Percentiles rank a stretch among this genome's conserved stretches.
Conservation (phyloP, 2,113 vertebrate species). For the Prolemur simus region DNA sequence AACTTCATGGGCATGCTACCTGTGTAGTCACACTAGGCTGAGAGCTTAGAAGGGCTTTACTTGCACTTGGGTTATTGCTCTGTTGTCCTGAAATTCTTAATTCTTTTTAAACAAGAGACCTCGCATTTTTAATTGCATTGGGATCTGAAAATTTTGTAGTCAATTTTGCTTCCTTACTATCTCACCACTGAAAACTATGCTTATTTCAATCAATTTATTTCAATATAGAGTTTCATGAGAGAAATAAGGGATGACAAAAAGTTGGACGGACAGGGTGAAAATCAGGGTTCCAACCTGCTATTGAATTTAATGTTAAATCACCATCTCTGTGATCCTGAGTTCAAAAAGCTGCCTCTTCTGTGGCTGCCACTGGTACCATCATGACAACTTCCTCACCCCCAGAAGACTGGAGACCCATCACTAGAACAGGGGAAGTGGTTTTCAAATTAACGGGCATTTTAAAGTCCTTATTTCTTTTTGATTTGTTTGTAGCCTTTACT, state of each 20-base stretch:
- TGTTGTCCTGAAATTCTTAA: not conserved
- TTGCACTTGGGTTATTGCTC: not conserved
- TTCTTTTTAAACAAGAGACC: not conserved
- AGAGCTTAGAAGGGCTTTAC: not conserved
- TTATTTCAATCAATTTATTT: not conserved
- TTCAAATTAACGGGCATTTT: not conserved
- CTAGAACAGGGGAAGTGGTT: not conserved
- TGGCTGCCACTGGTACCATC: too few relatives aligned
- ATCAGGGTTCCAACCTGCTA: not conserved
- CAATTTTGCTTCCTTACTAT: not conserved
- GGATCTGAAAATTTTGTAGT: not conserved
- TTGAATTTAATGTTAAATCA: not conserved
- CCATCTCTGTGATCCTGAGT: not conserved
- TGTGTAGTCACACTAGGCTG: not conserved
- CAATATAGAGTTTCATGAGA: not conserved
- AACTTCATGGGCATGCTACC: not conserved
- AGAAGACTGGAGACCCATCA: not conserved
- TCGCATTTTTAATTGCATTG: not conserved
- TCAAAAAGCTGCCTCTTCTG: not conserved
- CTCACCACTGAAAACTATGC: not conserved
- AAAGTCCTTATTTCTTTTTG: not conserved
- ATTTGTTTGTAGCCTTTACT: not conserved
- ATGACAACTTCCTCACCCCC: not conserved
- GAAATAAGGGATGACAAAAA: not conserved
- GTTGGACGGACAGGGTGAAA: not conserved